phyloP scores from a whole-genome alignment of 2,797 vertebrate genomes.

The Thunnus albacares region DNA sequence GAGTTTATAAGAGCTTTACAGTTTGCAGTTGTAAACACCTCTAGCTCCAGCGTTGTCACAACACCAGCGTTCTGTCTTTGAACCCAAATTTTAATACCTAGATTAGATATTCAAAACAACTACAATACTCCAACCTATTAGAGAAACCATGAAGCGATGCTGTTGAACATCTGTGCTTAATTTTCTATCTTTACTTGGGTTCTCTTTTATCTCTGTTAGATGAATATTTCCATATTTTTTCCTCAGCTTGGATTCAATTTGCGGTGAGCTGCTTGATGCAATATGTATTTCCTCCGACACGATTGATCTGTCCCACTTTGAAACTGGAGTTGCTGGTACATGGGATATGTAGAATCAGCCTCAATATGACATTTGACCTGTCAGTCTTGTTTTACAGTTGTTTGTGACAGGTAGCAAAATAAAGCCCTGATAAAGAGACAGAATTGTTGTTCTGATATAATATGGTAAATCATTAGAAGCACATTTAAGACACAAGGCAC shows the following conservation, averaged over 20 bases:
- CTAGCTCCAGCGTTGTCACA: neutral
- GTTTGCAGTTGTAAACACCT: slow-evolving; percentile 24
- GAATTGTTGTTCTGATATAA: too few relatives aligned
- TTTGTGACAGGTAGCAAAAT: too few relatives aligned
- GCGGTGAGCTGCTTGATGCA: neutral
- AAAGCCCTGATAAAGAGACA: too few relatives aligned
- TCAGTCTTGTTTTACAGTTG: too few relatives aligned
- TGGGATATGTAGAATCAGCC: neutral
- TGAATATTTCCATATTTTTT: slow-evolving; percentile 8
- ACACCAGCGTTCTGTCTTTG: neutral
- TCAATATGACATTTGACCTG: too few relatives aligned
- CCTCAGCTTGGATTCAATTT: slow-evolving; percentile 27
- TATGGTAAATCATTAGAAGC: too few relatives aligned
- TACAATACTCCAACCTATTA: neutral
- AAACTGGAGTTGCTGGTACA: neutral
- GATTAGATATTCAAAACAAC: slow-evolving; percentile 2
- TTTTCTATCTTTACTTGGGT: neutral
- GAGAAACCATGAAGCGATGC: neutral
- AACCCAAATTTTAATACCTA: neutral
- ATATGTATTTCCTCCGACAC: neutral
- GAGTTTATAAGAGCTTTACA: slow-evolving; percentile 20
- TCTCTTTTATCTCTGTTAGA: slow-evolving; percentile 12
- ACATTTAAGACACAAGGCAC: too few relatives aligned
- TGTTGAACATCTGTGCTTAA: neutral
- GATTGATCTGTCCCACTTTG: slow-evolving; percentile 6